Conservation (phyloP, 2,888 invertebrate species). For the Apamea sordens region DNA sequence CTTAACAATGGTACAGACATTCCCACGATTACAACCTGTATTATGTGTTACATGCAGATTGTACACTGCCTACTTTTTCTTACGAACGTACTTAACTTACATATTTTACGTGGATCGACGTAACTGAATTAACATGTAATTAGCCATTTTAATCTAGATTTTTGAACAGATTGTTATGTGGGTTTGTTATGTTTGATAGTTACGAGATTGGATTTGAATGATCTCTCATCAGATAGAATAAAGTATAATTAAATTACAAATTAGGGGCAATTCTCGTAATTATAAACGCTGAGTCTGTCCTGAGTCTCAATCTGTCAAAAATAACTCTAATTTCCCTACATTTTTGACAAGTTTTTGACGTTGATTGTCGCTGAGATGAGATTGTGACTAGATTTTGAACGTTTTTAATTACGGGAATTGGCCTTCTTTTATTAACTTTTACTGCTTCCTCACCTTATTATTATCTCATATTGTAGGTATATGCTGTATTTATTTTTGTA, state of each 20-base stretch:
- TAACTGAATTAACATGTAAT: constrained; percentile 36
- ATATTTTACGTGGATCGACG: constrained; percentile 7
- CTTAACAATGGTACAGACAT: constrained; percentile 47
- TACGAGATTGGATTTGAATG: background rate
- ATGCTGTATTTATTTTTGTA: background rate
- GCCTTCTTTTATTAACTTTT: background rate
- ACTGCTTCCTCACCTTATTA: background rate
- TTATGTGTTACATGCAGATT: background rate
- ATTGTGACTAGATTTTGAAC: too few species aligned
- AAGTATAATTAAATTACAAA: background rate
- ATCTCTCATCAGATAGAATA: background rate
- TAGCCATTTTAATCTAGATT: constrained; percentile 21
- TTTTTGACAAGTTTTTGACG: too few species aligned
- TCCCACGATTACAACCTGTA: constrained; percentile 64
- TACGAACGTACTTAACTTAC: constrained; percentile 13
- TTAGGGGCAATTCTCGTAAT: too few species aligned
- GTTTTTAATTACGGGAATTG: too few species aligned
- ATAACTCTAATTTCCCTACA: too few species aligned
- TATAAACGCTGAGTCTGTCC: too few species aligned
- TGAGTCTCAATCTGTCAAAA: too few species aligned
- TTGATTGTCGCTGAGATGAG: too few species aligned
- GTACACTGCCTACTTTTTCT: constrained; percentile 21
- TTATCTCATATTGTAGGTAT: too few species aligned
- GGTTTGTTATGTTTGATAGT: background rate
- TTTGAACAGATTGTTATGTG: background rate